Evolutionary conservation across 2,797 vertebrate species (phyloP).

Genomic region (Coregonus suidteri): DNA sequence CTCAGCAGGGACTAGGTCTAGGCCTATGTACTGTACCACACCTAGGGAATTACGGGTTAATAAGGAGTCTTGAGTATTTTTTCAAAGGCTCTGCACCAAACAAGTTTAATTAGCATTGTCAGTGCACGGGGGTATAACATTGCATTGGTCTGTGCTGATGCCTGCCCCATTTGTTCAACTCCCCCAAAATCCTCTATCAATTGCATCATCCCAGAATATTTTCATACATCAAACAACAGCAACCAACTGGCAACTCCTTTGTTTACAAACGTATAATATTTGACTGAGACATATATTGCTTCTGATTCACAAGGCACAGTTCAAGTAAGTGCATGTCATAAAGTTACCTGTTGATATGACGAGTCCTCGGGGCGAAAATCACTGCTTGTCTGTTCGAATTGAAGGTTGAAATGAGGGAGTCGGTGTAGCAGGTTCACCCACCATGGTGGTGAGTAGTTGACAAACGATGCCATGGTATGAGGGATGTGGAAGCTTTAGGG

Average conservation of each 20-base stretch:
- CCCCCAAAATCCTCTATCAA: neutral
- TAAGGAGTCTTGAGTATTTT: neutral
- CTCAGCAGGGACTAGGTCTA: neutral
- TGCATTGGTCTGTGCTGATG: neutral
- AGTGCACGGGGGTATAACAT: neutral
- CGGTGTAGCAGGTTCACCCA: constrained; percentile 93
- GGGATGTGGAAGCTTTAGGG: neutral
- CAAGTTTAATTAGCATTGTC: neutral
- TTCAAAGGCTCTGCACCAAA: neutral
- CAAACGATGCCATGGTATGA: constrained; percentile 84
- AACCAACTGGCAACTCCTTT: neutral
- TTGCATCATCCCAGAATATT: neutral
- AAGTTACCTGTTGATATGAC: constrained; percentile 89
- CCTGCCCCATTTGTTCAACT: neutral
- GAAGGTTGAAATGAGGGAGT: constrained; percentile 88
- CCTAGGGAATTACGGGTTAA: neutral
- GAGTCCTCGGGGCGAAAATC: constrained; percentile 88
- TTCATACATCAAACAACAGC: neutral
- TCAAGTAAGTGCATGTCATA: neutral
- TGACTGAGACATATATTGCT: neutral
- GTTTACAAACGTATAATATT: neutral
- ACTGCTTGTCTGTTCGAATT: constrained; percentile 85
- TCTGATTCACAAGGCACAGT: neutral
- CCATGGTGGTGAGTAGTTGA: constrained; percentile 92
- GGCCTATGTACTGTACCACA: neutral